phyloP scores from a whole-genome alignment of 2,797 vertebrate species.

The Sebastes ruberrimus region DNA sequence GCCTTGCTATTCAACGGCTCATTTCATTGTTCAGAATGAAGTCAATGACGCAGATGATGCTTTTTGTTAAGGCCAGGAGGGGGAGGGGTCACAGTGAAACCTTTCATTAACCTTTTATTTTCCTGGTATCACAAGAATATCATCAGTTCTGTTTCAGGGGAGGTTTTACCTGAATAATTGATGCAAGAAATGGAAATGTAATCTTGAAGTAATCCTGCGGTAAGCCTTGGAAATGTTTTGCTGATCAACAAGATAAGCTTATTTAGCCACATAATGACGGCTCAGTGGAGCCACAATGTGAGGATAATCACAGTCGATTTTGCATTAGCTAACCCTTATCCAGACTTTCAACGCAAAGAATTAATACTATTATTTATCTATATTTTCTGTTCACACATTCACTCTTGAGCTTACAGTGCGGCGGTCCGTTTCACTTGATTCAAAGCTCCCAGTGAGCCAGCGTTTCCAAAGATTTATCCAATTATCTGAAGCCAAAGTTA shows the following conservation, averaged over 20 bases:
- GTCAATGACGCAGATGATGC: slow-evolving; percentile 23
- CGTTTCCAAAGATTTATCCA: slow-evolving; percentile 23
- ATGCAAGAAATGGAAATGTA: slow-evolving; percentile 32
- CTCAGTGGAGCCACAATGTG: slow-evolving; percentile 1
- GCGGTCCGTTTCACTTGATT: slow-evolving; percentile 7
- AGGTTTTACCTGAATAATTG: slow-evolving; percentile 26
- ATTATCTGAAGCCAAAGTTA: slow-evolving; percentile 55
- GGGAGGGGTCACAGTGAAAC: background rate
- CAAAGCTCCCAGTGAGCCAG: slow-evolving; percentile 3
- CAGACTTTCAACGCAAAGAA: background rate
- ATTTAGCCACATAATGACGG: background rate
- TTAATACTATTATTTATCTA: background rate
- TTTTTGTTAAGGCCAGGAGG: background rate
- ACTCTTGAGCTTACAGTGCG: background rate
- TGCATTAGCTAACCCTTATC: background rate
- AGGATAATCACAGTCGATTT: slow-evolving; percentile 6
- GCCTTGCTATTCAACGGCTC: slow-evolving; percentile 32
- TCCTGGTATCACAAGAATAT: background rate
- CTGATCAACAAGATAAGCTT: slow-evolving; percentile 24
- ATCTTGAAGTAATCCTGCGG: slow-evolving; percentile 31
- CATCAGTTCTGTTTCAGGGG: background rate
- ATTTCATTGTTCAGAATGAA: slow-evolving; percentile 31
- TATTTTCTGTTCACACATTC: background rate
- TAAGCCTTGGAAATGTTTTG: slow-evolving; percentile 8
- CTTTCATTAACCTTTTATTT: slow-evolving; percentile 4